Base-by-base conservation (phyloP, 2,888 invertebrate species). In the Sinohyriopsis cumingii region DNA sequence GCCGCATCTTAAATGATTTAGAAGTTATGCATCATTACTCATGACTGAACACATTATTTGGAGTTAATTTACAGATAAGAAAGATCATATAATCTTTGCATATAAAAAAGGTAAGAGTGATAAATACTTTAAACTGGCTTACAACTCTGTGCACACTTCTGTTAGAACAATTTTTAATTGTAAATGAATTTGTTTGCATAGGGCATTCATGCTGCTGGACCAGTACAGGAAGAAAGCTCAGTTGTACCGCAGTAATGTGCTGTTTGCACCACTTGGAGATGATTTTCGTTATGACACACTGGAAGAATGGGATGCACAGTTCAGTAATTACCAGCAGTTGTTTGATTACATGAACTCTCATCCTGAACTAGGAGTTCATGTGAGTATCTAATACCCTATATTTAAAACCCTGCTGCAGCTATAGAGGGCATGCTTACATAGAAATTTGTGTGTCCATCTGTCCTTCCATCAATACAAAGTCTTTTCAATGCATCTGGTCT, bases 191-290 rank as follows among this genome's bases (percentile, higher is more conserved):
- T 45, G 45, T 45, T 45, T 28, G 89, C 90, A 55, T 87, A 96
- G 97, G 87, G 94, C 99, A 9, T 65, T 69, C 33, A 78, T 76
- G 53, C 71, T 90, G n/a, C 78, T 90, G 55, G 90, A 90, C 72
- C 90, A 90, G 74, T 90, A 90, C 81, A 79, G 87, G 57, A 89
- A 90, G 83, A 90, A 90, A 71, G 82, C 89, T 0, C 79, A 84
- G 60, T 78, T 90, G 45, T 90, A 89, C 78, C 78, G 81, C 54
- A 87, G 81, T 63, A 85, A 89, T 71, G 85, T 88, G 0, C 65
- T 90, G 22, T 81, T 90, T 63, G 80, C 86, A 20, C 90, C 89
- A 0, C 82, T 90, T 7, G 90, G 90, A 7, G 90, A 90, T 72
- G 90, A 90, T 77, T 90, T 90, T 83, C 83, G 90, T 20, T 90